Evolutionary conservation across 2,797 vertebrate species (phyloP).

Genomic region (Xenopus petersii): DNA sequence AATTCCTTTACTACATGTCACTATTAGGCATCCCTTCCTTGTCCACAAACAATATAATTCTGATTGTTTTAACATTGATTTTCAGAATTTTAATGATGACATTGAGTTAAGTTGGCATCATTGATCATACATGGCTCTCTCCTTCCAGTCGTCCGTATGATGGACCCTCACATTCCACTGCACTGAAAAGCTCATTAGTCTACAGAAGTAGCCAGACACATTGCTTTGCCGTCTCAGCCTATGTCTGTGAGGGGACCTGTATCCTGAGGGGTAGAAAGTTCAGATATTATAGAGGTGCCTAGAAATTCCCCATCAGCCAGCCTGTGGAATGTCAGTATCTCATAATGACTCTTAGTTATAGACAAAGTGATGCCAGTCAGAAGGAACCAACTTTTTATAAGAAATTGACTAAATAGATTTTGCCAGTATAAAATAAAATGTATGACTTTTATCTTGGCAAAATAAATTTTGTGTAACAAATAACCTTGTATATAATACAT

Average conservation of each 20-base stretch:
- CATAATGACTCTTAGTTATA: no score
- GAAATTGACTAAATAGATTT: no score
- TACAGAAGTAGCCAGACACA: slow-evolving; percentile 41
- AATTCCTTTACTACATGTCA: slow-evolving; percentile 37
- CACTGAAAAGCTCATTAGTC: slow-evolving; percentile 42
- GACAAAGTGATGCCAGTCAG: no score
- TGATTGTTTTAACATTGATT: slow-evolving; percentile 45
- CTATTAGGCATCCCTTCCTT: slow-evolving; percentile 13
- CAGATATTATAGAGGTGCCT: slow-evolving; percentile 34
- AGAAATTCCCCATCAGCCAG: background rate
- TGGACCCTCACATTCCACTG: slow-evolving; percentile 43
- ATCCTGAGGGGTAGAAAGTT: slow-evolving; percentile 39
- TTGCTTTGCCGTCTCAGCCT: slow-evolving; percentile 34
- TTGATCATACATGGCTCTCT: slow-evolving; percentile 44
- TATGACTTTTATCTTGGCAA: no score
- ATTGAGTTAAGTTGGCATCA: slow-evolving; percentile 45
- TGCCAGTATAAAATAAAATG: no score
- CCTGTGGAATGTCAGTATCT: no score
- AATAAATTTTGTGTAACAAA: no score
- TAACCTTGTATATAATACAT: no score
- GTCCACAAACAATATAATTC: slow-evolving; percentile 34
- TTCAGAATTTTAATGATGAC: slow-evolving; percentile 48
- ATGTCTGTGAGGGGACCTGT: slow-evolving; percentile 22
- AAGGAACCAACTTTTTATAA: no score
- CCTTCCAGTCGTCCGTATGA: slow-evolving; percentile 43